Percentiles rank a stretch among this genome's conserved stretches.
Conservation (phyloP, 2,888 invertebrate species). For the Cetonia aurata region DNA sequence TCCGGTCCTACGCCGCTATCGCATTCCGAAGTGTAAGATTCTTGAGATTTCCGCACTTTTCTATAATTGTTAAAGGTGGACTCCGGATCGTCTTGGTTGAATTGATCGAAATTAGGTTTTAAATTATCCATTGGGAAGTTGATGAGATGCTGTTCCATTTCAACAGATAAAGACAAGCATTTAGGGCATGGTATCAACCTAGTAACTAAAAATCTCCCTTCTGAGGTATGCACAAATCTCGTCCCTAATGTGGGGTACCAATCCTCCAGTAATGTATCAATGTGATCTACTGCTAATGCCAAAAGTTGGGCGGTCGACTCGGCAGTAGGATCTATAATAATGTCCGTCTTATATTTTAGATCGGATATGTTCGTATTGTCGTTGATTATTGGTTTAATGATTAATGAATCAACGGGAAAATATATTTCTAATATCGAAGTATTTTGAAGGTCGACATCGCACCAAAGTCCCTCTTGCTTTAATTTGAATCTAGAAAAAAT, state of each 20-base stretch:
- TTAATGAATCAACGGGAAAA: slow-evolving; percentile 79
- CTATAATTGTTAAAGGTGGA: slow-evolving; percentile 43
- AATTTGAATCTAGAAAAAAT: slow-evolving; percentile 74
- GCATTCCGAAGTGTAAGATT: slow-evolving; percentile 84
- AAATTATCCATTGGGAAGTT: slow-evolving; percentile 54
- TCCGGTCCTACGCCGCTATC: slow-evolving; percentile 92
- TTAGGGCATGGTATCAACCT: slow-evolving; percentile 92
- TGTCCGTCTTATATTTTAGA: slow-evolving; percentile 61
- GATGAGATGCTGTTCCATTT: slow-evolving; percentile 59
- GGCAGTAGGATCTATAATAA: slow-evolving; percentile 82
- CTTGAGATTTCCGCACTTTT: slow-evolving; percentile 72
- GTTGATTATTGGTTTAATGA: slow-evolving; percentile 68
- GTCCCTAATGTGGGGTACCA: too few relatives aligned
- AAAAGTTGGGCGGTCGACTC: slow-evolving; percentile 86
- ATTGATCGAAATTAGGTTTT: slow-evolving; percentile 48
- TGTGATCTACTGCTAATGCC: slow-evolving; percentile 92
- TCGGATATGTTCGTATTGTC: slow-evolving; percentile 55
- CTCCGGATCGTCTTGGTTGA: slow-evolving; percentile 47
- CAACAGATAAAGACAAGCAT: slow-evolving; percentile 75
- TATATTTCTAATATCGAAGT: slow-evolving; percentile 89
- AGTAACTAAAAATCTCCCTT: slow-evolving; percentile 94
- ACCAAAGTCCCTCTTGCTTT: slow-evolving; percentile 89
- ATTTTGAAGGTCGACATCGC: slow-evolving; percentile 81
- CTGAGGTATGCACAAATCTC: slow-evolving; percentile 98
- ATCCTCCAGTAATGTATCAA: slow-evolving; percentile 95